A percentile compares a stretch with the other conserved stretches of the same genome.
These are phyloP conservation scores for Microtus agrestis DNA, from an alignment of 2,797 vertebrate genomes.

Conservation along the genomic window DNA sequence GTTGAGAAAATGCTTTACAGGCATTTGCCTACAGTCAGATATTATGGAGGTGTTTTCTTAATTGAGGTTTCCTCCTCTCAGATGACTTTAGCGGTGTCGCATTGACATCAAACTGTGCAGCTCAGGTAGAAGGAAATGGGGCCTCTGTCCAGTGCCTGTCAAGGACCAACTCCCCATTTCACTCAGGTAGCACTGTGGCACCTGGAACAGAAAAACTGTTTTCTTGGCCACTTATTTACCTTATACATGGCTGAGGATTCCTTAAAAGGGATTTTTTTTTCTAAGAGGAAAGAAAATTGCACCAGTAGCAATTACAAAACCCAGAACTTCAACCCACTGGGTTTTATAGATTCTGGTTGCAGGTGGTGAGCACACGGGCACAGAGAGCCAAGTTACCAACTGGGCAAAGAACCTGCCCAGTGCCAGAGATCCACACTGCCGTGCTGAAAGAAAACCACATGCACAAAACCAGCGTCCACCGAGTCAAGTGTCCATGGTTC, in stretches of 20 bases:
- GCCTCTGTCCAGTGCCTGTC: too few species aligned
- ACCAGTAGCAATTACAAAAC: slow-evolving; percentile 59
- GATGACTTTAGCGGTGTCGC: neutral
- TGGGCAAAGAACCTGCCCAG: neutral
- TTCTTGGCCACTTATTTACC: neutral
- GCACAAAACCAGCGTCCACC: neutral
- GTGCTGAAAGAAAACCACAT: neutral
- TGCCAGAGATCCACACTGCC: slow-evolving; percentile 59
- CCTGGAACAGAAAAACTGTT: neutral
- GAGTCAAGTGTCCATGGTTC: neutral
- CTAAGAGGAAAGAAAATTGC: neutral
- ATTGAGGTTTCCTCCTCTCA: neutral
- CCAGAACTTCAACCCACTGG: slow-evolving; percentile 58
- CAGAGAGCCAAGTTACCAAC: slow-evolving; percentile 38
- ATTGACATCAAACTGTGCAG: neutral
- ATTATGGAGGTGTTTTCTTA: neutral
- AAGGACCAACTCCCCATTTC: neutral
- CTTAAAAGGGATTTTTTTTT: slow-evolving; percentile 36
- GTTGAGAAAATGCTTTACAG: neutral
- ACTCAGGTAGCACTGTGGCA: neutral
- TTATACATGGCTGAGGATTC: neutral
- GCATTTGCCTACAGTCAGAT: neutral
- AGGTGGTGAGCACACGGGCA: slow-evolving; percentile 52
- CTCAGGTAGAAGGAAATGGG: neutral
- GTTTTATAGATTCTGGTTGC: slow-evolving; percentile 67